A percentile compares a stretch with the other conserved stretches of the same genome.
Conservation (phyloP, 2,888 invertebrate genomes). For the Cosmorhoe ocellata region DNA sequence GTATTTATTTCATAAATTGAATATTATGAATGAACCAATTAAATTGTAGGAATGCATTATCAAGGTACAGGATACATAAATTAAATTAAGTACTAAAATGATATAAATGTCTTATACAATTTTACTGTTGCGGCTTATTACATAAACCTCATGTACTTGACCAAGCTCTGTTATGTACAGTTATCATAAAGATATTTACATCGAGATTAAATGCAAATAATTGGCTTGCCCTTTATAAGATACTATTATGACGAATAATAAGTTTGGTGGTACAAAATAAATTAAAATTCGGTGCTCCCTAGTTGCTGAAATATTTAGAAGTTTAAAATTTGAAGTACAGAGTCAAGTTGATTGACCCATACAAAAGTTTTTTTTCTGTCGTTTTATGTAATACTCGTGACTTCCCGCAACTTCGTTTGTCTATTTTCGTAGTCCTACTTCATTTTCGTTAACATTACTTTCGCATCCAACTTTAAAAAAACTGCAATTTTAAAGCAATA, state of each 20-base stretch:
- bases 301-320: neutral
- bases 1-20: slow-evolving; percentile 69
- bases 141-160: slow-evolving; percentile 73
- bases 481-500: too few relatives aligned
- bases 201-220: slow-evolving; percentile 50
- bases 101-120: slow-evolving; percentile 55
- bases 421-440: too few relatives aligned
- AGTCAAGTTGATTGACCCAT: too few relatives aligned
- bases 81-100: slow-evolving; percentile 78
- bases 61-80: slow-evolving; percentile 63
- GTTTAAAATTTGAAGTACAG: too few relatives aligned
- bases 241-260: slow-evolving; percentile 6
- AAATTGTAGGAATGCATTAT: slow-evolving; percentile 75
- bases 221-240: slow-evolving; percentile 36
- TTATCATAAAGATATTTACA: slow-evolving; percentile 49
- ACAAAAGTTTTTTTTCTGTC: too few relatives aligned
- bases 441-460: too few relatives aligned
- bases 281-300: neutral
- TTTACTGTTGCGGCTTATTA: slow-evolving; percentile 64
- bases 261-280: slow-evolving; percentile 9
- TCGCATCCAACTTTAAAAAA: too few relatives aligned
- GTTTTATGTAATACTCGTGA: too few relatives aligned
- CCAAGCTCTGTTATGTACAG: slow-evolving; percentile 61
- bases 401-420: too few relatives aligned
- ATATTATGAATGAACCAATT: slow-evolving; percentile 72